Base-by-base conservation (phyloP, 2,888 invertebrate species). In the Sphaerophoria taeniata region DNA sequence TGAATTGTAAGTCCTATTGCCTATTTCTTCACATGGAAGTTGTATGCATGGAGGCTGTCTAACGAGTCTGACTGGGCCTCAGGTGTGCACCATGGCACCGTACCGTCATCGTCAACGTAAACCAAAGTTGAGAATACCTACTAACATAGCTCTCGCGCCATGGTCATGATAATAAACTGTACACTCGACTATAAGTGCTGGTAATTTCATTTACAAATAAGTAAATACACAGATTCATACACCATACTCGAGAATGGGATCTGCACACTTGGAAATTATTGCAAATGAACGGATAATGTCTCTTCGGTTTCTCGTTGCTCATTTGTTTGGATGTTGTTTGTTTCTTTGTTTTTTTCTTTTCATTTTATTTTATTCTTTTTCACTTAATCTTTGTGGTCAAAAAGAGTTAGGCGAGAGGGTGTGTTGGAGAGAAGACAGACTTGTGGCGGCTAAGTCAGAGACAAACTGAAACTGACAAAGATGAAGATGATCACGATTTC, bases 61-160 rank as follows among this genome's bases (percentile, higher is more conserved):
- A 87, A 87, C 87, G 51, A 83, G 87, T 87, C 72, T 55, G 76
- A 85, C 87, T 60, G 56, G 87, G 81, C 76, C 82, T 87, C 87
- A 87, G 87, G 87, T 87, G 87, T 87, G 73, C 75, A 70, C 55
- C 80, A 47, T 61, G 49, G 76, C 83, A 75, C 74, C 39, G 69
- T 69, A 80, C 75, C 82, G 63, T 63, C 61, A 63, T 12, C 65
- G 43, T 12, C 45, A 7, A 55, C 9, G n/a, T 11, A 45, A 45
- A n/a, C 4, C 34, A 56, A 7, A 47, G 51, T 14, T 14, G 33
- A 24, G 39, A 9, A 3, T 39, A 14, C 33, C 4, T 4, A 31
- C 24, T 45, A 77, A 56, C 83, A 69, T 49, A 67, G 60, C 65
- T 70, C 72, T 87, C 70, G 75, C 79, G 75, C 74, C 76, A 72